Base-by-base conservation (phyloP, 2,888 invertebrate species). In the Abrostola triplasia region DNA sequence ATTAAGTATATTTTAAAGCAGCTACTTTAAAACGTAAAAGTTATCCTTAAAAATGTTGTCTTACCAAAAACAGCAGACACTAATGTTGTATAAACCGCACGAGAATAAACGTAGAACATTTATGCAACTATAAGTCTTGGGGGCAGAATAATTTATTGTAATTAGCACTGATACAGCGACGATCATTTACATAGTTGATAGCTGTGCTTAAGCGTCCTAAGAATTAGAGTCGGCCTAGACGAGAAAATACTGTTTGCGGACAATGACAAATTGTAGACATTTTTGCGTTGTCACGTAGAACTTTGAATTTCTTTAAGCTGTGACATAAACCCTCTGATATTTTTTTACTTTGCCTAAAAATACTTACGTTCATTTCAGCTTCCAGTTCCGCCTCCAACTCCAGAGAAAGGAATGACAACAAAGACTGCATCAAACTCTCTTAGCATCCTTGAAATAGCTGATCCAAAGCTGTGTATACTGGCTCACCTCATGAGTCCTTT, bases 401-500 rank as follows among this genome's bases (percentile, higher is more conserved):
- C 95, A 79, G 96, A 97, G 80, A 95, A 95, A 83, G 95, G 95
- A 63, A 95, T 95, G 65, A 90, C 95, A 77, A 95, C 95, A 63
- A 96, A 96, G 86, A 85, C 95, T 93, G 90, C 92, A 90, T 95
- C 95, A 92, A 91, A 96, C 84, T 96, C 96, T 42, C 94, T 97
- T 56, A 97, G 97, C 82, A 96, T 97, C 53, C 94, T 97, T 53
- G 97, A 97, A 91, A 97, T 98, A 65, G 98, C 98, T 62, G 98
- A 98, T 91, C 98, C 98, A 4, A 98, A 98, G 90, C 95, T 98
- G 76, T 98, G 98, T 91, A 97, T 98, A 82, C 93, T 98, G 70
- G 98, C 98, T 57, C 98, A 98, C 88, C 95, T 98, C 77, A 98
- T 98, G 98, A 97, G 98, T 80, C 98, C 97, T 0, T 88, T 98